These are phyloP conservation scores for Ecdyonurus torrentis DNA, from an alignment of 2,888 invertebrate genomes.

Conservation along the genomic window DNA sequence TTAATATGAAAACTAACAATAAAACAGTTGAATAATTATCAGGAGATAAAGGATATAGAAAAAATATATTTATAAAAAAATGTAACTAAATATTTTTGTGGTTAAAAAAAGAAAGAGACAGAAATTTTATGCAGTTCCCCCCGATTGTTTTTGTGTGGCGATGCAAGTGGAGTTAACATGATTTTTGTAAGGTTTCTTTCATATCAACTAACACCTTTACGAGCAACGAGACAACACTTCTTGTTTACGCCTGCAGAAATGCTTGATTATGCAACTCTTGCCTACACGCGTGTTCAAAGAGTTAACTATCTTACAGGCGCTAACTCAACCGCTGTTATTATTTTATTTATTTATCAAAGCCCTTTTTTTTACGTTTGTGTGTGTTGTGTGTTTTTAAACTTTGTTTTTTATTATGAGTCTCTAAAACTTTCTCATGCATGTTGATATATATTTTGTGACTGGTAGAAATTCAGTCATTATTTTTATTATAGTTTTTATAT, in stretches of 20 bases:
- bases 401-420: too few species aligned
- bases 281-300: not conserved
- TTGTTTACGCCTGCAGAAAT: not conserved
- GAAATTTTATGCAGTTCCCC: not conserved
- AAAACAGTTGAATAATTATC: too few species aligned
- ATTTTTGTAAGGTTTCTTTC: not conserved
- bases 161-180: not conserved
- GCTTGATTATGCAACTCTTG: not conserved
- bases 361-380: not conserved
- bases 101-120: not conserved
- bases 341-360: too few species aligned
- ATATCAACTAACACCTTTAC: not conserved
- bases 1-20: too few species aligned
- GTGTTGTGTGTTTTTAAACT: too few species aligned
- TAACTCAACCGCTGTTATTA: not conserved
- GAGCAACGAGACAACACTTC: not conserved
- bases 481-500: not conserved
- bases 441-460: too few species aligned
- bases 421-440: too few species aligned
- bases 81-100: not conserved
- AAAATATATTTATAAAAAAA: not conserved
- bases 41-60: too few species aligned
- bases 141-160: not conserved
- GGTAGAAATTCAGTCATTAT: not conserved
- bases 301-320: not conserved